A percentile compares a stretch with the other conserved stretches of the same genome.
Evolutionary conservation across 1,140 invertebrate genomes (phyloP).

Genomic region (Lepidostoma basale): DNA sequence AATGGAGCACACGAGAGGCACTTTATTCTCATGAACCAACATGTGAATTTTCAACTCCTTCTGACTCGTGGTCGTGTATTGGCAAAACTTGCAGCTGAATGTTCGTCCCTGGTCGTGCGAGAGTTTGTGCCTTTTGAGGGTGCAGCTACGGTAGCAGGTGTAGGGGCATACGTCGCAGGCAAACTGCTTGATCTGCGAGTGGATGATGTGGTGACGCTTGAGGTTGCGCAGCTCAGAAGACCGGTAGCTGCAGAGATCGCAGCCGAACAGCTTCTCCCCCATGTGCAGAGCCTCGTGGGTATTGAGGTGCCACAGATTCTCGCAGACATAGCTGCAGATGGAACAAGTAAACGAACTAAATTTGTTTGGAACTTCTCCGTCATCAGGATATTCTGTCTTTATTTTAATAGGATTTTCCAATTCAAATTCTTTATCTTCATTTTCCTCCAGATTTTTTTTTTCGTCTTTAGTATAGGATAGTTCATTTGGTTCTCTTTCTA

Average conservation of each 20-base stretch:
- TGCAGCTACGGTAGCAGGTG: conserved; percentile 47
- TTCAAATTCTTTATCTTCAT: no score
- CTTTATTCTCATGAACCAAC: conserved; percentile 38
- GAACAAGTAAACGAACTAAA: background rate
- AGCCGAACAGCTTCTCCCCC: conserved; percentile 65
- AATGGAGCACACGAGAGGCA: conserved; percentile 26
- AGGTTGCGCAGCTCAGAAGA: background rate
- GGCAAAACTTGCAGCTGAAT: conserved; percentile 64
- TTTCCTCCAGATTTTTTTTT: no score
- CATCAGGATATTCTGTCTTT: background rate
- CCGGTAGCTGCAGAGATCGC: conserved; percentile 7
- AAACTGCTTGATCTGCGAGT: conserved; percentile 53
- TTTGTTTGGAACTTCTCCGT: background rate
- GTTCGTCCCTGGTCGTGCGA: conserved; percentile 61
- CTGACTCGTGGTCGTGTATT: conserved; percentile 55
- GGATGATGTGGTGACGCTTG: conserved; percentile 10
- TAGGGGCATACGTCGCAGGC: conserved; percentile 61
- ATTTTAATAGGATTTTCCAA: no score
- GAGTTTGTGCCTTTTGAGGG: conserved; percentile 54
- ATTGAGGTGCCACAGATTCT: conserved; percentile 1
- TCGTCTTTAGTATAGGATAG: no score
- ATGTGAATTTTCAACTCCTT: conserved; percentile 45
- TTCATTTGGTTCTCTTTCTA: no score
- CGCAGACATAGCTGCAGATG: background rate
- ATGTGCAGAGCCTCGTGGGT: conserved; percentile 56